A percentile compares a stretch with the other conserved stretches of the same genome.
Evolutionary conservation across 1,140 invertebrate genomes (phyloP).

Genomic region (Drosophila burlai): DNA sequence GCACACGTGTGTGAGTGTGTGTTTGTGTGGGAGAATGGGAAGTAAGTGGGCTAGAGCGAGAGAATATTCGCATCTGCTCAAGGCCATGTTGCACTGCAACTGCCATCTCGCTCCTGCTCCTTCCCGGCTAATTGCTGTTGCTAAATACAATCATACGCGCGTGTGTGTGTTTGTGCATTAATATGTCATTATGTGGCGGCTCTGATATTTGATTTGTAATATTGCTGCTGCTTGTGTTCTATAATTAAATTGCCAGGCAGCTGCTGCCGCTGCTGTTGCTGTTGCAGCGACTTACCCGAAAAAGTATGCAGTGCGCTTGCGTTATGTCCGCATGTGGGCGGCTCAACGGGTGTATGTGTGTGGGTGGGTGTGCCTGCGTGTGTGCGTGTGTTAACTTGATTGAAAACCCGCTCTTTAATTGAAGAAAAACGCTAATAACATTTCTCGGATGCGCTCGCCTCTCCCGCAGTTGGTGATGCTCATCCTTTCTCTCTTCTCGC

Average conservation of each 20-base stretch:
- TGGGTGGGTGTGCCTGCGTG: conserved; percentile 2
- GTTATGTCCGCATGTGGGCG: conserved; percentile 25
- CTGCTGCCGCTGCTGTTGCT: conserved; percentile 17
- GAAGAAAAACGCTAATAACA: conserved; percentile 47
- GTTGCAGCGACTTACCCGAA: conserved; percentile 18
- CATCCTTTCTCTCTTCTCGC: conserved; percentile 20
- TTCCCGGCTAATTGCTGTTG: conserved; percentile 56
- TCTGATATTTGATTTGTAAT: conserved; percentile 76
- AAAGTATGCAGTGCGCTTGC: conserved; percentile 64
- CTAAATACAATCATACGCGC: not conserved
- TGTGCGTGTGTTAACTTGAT: conserved; percentile 51
- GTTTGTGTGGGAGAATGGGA: not conserved
- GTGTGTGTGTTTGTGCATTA: conserved; percentile 16
- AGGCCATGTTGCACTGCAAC: conserved; percentile 46
- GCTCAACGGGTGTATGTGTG: not conserved
- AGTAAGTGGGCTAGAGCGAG: conserved; percentile 6
- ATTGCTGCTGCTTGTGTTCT: conserved; percentile 44
- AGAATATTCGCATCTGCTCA: conserved; percentile 24
- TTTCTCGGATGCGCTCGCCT: conserved; percentile 21
- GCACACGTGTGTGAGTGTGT: not conserved
- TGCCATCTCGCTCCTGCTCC: conserved; percentile 29
- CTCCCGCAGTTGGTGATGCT: conserved; percentile 46
- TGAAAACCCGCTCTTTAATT: conserved; percentile 56
- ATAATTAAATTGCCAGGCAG: conserved; percentile 70
- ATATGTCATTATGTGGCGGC: conserved; percentile 38